A percentile compares a stretch with the other conserved stretches of the same genome.
Evolutionary conservation across 2,797 vertebrate species (phyloP).

Genomic region (Pangasius djambal): DNA sequence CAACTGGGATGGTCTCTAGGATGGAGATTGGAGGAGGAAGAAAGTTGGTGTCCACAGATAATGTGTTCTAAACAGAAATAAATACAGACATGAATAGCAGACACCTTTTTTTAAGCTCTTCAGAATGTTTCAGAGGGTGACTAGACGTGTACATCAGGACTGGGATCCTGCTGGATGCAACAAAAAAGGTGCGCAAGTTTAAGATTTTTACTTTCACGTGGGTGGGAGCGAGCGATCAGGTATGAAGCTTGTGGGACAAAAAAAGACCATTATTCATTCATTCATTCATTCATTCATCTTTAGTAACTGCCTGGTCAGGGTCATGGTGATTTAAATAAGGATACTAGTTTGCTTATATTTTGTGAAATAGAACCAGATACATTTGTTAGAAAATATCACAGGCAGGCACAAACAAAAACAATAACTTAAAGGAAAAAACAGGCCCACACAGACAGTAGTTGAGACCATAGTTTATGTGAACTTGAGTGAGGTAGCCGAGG

Average conservation of each 20-base stretch:
- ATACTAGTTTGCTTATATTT: neutral
- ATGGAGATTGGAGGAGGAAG: neutral
- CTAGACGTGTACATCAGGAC: neutral
- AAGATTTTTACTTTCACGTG: neutral
- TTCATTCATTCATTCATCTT: neutral
- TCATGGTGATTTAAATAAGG: neutral
- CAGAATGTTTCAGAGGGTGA: neutral
- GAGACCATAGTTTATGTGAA: too few relatives aligned
- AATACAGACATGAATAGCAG: too few relatives aligned
- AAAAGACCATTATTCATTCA: neutral
- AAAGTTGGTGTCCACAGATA: too few relatives aligned
- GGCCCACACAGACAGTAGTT: neutral
- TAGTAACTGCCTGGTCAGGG: neutral
- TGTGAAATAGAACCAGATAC: neutral
- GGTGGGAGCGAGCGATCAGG: neutral
- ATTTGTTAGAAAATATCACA: neutral
- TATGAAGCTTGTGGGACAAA: neutral
- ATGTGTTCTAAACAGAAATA: too few relatives aligned
- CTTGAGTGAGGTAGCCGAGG: neutral
- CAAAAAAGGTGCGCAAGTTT: neutral
- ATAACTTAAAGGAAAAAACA: too few relatives aligned
- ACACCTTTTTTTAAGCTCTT: too few relatives aligned
- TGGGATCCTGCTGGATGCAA: neutral
- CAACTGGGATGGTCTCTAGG: neutral
- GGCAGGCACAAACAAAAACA: too few relatives aligned